phyloP scores from a whole-genome alignment of 2,888 invertebrate species.

The Agonopterix alstromeriana region DNA sequence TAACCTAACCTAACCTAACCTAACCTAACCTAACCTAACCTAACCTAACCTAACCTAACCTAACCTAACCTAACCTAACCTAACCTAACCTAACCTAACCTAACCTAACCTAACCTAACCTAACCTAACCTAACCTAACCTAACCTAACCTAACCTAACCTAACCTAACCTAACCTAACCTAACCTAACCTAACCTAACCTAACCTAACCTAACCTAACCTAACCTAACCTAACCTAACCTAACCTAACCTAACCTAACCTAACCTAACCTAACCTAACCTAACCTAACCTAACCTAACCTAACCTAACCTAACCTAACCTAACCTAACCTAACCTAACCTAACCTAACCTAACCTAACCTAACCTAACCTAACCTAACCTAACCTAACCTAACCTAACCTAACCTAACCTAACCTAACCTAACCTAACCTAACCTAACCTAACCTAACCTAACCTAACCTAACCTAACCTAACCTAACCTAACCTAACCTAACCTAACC shows the following conservation, averaged over 20 bases:
- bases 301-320: conserved; percentile 13
- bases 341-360: conserved; percentile 20
- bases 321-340: conserved; percentile 16
- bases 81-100: conserved; percentile 20
- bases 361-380: conserved; percentile 8
- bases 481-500: conserved; percentile 20
- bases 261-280: conserved; percentile 8
- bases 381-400: conserved; percentile 20
- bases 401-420: conserved; percentile 13
- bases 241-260: conserved; percentile 20
- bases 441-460: conserved; percentile 20
- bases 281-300: conserved; percentile 20
- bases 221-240: conserved; percentile 16
- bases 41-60: conserved; percentile 20
- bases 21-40: conserved; percentile 16
- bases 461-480: conserved; percentile 8
- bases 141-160: conserved; percentile 20
- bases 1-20: conserved; percentile 13
- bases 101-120: conserved; percentile 13
- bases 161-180: conserved; percentile 8
- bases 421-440: conserved; percentile 16
- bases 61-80: conserved; percentile 8
- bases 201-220: conserved; percentile 13
- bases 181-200: conserved; percentile 20
- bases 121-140: conserved; percentile 16